These are phyloP conservation scores for Lepidurus apus DNA, from an alignment of 1,140 invertebrate genomes.

Conservation along the genomic window DNA sequence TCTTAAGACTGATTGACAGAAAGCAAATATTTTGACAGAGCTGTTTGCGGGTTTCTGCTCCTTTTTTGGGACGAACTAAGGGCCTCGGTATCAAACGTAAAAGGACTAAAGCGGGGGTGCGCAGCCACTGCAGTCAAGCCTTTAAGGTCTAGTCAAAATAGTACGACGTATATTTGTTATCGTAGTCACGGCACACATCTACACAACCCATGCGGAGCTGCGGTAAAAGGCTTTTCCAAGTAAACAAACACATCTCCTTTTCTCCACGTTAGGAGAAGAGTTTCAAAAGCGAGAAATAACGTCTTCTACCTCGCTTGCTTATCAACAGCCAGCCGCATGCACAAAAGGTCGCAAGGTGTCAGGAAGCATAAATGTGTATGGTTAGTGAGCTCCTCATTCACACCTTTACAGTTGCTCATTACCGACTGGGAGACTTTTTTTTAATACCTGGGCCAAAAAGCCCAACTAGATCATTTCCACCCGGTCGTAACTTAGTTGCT, in stretches of 20 bases:
- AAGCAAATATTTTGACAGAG: not conserved
- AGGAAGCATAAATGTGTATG: not conserved
- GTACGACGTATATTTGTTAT: not conserved
- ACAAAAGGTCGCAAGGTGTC: not conserved
- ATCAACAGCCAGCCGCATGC: not conserved
- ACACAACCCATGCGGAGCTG: not conserved
- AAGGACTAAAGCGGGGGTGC: not conserved
- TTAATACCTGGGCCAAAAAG: not conserved
- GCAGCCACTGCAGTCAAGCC: not conserved
- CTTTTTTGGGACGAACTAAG: not conserved
- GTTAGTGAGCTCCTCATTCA: not conserved
- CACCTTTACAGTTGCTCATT: not conserved
- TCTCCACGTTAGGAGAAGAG: not conserved
- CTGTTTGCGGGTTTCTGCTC: not conserved
- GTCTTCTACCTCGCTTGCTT: not conserved
- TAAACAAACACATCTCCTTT: conserved; percentile 9
- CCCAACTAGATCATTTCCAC: not conserved
- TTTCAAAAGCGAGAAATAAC: not conserved
- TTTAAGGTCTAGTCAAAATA: not conserved
- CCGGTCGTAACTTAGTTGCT: not conserved
- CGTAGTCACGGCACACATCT: not conserved
- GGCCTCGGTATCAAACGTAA: not conserved
- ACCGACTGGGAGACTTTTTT: not conserved
- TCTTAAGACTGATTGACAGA: not conserved
- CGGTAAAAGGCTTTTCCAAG: not conserved